Base-by-base conservation (phyloP, 2,888 invertebrate species). In the Synergus umbraculus region DNA sequence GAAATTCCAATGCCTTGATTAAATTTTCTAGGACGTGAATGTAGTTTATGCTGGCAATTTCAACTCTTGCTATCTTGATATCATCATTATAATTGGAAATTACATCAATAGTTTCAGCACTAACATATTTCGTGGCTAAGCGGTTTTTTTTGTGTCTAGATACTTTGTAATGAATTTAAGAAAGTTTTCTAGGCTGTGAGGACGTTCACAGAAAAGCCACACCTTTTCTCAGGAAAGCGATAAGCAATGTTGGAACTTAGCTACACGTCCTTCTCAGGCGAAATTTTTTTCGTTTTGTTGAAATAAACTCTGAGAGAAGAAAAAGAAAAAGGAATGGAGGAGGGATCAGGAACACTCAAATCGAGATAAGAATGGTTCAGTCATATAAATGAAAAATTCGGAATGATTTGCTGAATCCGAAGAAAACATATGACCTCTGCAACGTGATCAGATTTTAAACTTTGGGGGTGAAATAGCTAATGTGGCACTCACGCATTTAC, bases 341-440 rank as follows among this genome's bases (percentile, higher is more conserved):
- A 18, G 22, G 3, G 29, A 49, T 49, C 60, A 60, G 18, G 18
- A 22, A 3, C 60, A 22, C 9, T 60, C 60, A 12, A 60, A 60
- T 60, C 60, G 18, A 49, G 29, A 69, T 46, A 44, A n/a, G 49
- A 54, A 69, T 29, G 44, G 46, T 69, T 54, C 15, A 69, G 37
- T 69, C 37, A 69, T 69, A 69, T 69, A 69, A 69, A 69, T 77
- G 29, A 58, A 46, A 79, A 79, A 66, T 66, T 79, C 60, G n/a
- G 37, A 63, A 76, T 58, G 37, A 76, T 65, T 79, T 79, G 58
- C 76, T 54, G 18, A 29, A 15, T 18, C 18, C 58, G 10, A 22
- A 54, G 49, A 78, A 54, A 73, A 41, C 49, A 1, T 43, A 76
- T 78, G 54, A 58, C 41, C 22, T 65, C 29, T 29, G 10, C 43